These are phyloP conservation scores for Physocephala rufipes DNA, from an alignment of 2,888 invertebrate genomes.

Conservation along the genomic window DNA sequence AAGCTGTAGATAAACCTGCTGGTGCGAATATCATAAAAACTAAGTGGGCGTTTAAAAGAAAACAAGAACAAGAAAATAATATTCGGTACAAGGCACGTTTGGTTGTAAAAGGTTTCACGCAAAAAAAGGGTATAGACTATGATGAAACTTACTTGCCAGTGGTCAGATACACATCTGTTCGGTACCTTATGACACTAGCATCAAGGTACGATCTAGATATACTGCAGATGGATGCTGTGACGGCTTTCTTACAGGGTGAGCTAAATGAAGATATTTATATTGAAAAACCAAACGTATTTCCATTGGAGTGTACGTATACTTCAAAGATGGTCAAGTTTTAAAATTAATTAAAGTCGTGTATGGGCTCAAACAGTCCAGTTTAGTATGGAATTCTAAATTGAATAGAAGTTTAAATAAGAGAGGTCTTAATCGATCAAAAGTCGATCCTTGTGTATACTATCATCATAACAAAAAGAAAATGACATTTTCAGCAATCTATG, in stretches of 20 bases:
- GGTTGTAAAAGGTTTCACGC: constrained; percentile 27
- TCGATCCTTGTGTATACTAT: constrained; percentile 20
- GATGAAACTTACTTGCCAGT: constrained; percentile 32
- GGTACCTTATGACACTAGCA: constrained; percentile 28
- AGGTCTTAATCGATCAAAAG: constrained; percentile 9
- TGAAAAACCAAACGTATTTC: no score
- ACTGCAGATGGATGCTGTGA: constrained; percentile 33
- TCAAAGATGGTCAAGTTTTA: no score
- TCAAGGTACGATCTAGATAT: constrained; percentile 28
- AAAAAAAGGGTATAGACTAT: constrained; percentile 34
- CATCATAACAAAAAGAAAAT: constrained; percentile 14
- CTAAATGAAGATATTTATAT: constrained; percentile 38
- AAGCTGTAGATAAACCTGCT: constrained; percentile 25
- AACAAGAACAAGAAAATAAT: constrained; percentile 3
- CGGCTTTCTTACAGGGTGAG: constrained; percentile 22
- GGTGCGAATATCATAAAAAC: constrained; percentile 33
- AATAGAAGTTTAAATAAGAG: constrained; percentile 4
- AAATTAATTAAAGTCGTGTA: constrained; percentile 18
- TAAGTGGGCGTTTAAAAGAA: constrained; percentile 35
- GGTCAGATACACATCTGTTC: constrained; percentile 38
- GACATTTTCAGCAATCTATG: constrained; percentile 11
- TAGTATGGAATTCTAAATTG: constrained; percentile 16
- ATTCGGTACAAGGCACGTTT: constrained; percentile 29
- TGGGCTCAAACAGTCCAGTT: constrained; percentile 22
- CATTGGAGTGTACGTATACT: no score